phyloP scores from a whole-genome alignment of 2,888 invertebrate species.

The Brachyptera risi region DNA sequence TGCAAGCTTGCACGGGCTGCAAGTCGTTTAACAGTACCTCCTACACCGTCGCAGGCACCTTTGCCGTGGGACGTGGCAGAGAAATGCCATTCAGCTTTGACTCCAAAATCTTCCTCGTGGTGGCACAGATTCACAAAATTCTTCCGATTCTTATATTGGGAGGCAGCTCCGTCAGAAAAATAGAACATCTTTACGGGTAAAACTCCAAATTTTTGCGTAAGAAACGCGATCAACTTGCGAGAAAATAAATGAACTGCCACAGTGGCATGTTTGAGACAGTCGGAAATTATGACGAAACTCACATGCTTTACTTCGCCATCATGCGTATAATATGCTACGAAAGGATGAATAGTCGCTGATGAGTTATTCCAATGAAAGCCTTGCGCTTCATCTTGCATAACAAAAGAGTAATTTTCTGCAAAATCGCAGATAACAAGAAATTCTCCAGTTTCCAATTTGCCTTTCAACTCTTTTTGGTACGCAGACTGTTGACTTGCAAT shows the following conservation, averaged over 20 bases:
- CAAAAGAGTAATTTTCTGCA: not conserved
- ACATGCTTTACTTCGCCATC: not conserved
- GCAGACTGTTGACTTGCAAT: too few species aligned
- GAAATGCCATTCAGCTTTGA: conserved; percentile 23
- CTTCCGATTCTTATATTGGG: conserved; percentile 37
- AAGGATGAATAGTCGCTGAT: too few species aligned
- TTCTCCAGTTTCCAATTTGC: too few species aligned
- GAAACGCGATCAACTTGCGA: conserved; percentile 23
- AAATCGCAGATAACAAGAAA: not conserved
- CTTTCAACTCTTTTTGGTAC: too few species aligned
- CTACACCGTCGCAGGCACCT: conserved; percentile 13
- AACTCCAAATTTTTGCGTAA: conserved; percentile 23
- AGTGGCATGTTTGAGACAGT: conserved; percentile 32
- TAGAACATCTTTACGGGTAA: conserved; percentile 27
- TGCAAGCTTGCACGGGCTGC: too few species aligned
- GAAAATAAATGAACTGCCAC: conserved; percentile 31
- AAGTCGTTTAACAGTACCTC: conserved; percentile 27
- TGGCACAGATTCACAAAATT: too few species aligned
- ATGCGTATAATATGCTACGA: not conserved
- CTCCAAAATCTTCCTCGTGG: conserved; percentile 22
- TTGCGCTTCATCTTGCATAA: not conserved
- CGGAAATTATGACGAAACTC: not conserved
- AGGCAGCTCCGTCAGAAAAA: conserved; percentile 35
- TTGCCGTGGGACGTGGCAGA: conserved; percentile 21
- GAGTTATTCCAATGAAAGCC: not conserved